Evolutionary conservation across 2,113 vertebrate species (phyloP).

Genomic region (Cnemophilus loriae): DNA sequence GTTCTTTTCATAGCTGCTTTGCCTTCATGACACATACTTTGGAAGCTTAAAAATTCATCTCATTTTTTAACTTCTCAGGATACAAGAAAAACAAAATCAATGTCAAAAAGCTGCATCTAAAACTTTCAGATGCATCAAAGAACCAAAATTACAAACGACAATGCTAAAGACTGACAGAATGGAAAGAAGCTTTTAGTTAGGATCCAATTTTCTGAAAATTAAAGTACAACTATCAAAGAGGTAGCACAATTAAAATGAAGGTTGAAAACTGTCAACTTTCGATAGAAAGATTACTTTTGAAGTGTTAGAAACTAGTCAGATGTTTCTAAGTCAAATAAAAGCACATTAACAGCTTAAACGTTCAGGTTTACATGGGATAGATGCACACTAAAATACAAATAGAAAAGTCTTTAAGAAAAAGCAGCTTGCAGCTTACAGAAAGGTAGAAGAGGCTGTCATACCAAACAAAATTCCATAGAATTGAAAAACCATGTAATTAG

Average conservation of each 20-base stretch:
- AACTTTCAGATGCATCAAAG: background rate
- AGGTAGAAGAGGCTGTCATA: background rate
- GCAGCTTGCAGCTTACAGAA: background rate
- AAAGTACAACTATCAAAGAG: background rate
- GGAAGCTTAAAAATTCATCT: background rate
- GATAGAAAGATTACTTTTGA: conserved; percentile 25
- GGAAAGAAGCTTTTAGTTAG: conserved; percentile 22
- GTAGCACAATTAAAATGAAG: background rate
- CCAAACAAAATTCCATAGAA: background rate
- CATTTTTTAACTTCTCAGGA: background rate
- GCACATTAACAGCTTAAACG: background rate
- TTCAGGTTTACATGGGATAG: background rate
- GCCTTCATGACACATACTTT: background rate
- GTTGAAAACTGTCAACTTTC: conserved; percentile 20
- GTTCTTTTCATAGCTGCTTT: background rate
- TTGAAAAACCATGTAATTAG: background rate
- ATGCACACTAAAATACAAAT: background rate
- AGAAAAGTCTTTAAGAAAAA: background rate
- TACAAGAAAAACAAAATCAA: background rate
- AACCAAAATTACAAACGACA: background rate
- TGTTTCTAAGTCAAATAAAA: background rate
- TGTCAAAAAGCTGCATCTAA: background rate
- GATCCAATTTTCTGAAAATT: background rate
- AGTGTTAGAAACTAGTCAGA: background rate
- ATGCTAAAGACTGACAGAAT: background rate